Conservation (phyloP, 1,140 invertebrate species). For the Harpegnathos saltator region DNA sequence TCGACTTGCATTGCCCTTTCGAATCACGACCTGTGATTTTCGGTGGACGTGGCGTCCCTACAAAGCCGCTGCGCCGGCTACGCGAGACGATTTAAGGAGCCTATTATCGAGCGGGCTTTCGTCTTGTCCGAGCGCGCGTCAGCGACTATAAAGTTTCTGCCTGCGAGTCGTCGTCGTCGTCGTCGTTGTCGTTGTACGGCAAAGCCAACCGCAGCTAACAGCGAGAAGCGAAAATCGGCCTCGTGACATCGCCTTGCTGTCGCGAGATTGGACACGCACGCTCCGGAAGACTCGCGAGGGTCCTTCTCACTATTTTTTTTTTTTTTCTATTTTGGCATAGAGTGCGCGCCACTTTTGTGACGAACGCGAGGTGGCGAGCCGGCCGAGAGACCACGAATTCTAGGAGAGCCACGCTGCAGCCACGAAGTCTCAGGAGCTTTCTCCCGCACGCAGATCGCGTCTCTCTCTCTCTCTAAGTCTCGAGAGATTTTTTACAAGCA, state of each 20-base stretch:
- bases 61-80: constrained; percentile 45
- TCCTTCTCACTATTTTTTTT: neutral
- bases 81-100: constrained; percentile 71
- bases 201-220: neutral
- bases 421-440: neutral
- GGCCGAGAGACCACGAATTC: constrained; percentile 19
- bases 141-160: neutral
- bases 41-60: neutral
- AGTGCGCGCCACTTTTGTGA: constrained; percentile 2
- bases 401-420: neutral
- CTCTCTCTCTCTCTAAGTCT: constrained; percentile 52
- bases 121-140: no score
- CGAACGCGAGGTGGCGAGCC: neutral
- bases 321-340: neutral
- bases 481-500: constrained; percentile 72
- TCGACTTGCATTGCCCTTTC: constrained; percentile 6
- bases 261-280: neutral
- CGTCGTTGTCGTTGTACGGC: neutral
- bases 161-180: neutral
- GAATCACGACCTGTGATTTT: constrained; percentile 42
- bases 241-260: neutral
- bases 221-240: neutral
- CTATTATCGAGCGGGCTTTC: constrained; percentile 59
- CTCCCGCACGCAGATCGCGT: constrained; percentile 40
- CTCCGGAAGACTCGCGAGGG: neutral